Base-by-base conservation (phyloP, 2,888 invertebrate genomes). In the Phyllotreta cruciferae region DNA sequence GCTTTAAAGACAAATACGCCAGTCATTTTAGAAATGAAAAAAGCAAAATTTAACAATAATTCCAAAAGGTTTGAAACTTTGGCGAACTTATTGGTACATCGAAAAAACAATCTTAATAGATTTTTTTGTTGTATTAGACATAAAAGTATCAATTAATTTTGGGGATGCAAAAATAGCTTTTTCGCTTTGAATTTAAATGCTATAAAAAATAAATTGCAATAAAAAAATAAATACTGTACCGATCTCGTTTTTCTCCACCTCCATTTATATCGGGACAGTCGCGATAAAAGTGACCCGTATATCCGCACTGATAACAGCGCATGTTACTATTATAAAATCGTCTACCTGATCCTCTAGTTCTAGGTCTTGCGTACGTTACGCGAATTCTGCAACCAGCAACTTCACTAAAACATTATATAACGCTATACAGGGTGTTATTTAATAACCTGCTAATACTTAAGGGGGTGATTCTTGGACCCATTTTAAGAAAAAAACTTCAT, bases 231-330 rank as follows among this genome's bases (percentile, higher is more conserved):
- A 70, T 67, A 70, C 61, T 63, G 71, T 76, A 78, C 78, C 79
- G 76, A 49, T 73, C 74, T 62, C 79, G 72, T 52, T 75, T 67
- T 11, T 71, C 74, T 50, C 74, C 75, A 37, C 79, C 76, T 36
- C 79, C 79, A 58, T 78, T 79, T 67, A 80, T 70, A 58, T 83
- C 83, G 0, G 82, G 82, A 69, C 86, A 86, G 73, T 86, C 85
- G 57, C 86, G 75, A 57, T 85, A 85, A 75, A 86, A 86, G 73
- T 86, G 86, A 7, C 86, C 86, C 38, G 82, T 79, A 66, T 84
- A 83, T 9, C 86, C 86, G 74, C 86, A 86, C 71, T 85, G 84
- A 74, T 86, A 86, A 75, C 86, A 86, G 39, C 85, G 75, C 81
- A 85, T 81, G 71, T 84, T 84, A 50, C 84, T 83, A 71, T 85